Evolutionary conservation across 2,888 invertebrate species (phyloP), one percentile per base, ranked within the genome.

Genomic region (Plebejus argus): DNA sequence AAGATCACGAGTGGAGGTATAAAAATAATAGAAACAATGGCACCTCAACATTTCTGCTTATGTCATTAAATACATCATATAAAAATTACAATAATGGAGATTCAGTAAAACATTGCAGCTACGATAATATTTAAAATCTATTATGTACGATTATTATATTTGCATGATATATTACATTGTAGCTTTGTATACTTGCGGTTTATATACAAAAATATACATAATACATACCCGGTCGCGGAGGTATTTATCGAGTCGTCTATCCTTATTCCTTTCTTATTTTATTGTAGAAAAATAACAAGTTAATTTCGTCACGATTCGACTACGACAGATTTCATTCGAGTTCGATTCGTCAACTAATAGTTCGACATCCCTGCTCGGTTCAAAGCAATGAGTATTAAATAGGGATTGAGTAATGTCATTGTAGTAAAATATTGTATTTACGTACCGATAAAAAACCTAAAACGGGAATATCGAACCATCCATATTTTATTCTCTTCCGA

Each of bases 141-240:
- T 83, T 87, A 86, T 86, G 86, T 90, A 88, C 85, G 84, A 85
- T 85, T 85, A 85, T 82, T 85, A 86, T 84, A 86, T 85, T 86
- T 84, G 85, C 87, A 87, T 89, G 91, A 91, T 91, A 91, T 90
- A 89, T 86, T 89, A 91, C 91, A 91, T 86, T 84, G 86, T 87
- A 88, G 86, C 88, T 90, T 88, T 87, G 86, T 89, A 88, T 88
- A 89, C 85, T 85, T 87, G 86, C 88, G 85, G 90, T 90, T 90
- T 93, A 93, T 93, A 91, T 93, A 93, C 93, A 93, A 92, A 92
- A 91, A 92, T 93, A 93, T 92, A 93, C 92, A 93, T 90, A 90
- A 90, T 87, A 90, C 90, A 86, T 86, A 86, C 86, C 86, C 83
- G 83, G 82, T 83, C 53, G 82, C 85, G 86, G 87, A 85, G 72